phyloP scores from a whole-genome alignment of 2,888 invertebrate species.

The Gerosis bhagava region DNA sequence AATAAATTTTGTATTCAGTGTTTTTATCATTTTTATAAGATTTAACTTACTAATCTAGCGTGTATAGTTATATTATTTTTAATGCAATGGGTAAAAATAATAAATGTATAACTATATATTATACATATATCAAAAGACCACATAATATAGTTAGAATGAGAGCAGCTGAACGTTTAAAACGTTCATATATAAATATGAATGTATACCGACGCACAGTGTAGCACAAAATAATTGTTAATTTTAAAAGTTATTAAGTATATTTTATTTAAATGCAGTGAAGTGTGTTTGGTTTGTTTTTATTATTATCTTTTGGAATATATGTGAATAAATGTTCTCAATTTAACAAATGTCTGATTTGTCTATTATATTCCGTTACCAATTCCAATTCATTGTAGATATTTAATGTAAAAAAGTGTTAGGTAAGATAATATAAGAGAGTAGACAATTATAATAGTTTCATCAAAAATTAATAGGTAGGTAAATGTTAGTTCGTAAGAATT shows the following conservation, averaged over 20 bases:
- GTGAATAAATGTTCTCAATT: conserved; percentile 80
- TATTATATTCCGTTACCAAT: conserved; percentile 28
- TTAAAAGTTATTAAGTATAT: conserved; percentile 40
- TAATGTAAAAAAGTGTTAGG: too few relatives aligned
- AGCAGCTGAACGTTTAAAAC: too few relatives aligned
- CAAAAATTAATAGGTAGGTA: conserved; percentile 10
- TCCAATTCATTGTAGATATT: background rate
- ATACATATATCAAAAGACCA: too few relatives aligned
- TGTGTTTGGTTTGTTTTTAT: conserved; percentile 75
- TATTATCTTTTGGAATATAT: conserved; percentile 62
- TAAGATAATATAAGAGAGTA: background rate
- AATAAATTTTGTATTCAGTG: too few relatives aligned
- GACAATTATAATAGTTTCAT: background rate
- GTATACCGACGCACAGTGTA: too few relatives aligned
- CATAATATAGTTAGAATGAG: conserved; percentile 25
- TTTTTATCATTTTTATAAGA: too few relatives aligned
- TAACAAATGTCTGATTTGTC: conserved; percentile 48
- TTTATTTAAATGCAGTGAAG: conserved; percentile 64
- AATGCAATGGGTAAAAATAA: too few relatives aligned
- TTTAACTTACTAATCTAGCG: too few relatives aligned
- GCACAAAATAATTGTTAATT: conserved; percentile 58
- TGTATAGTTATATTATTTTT: too few relatives aligned
- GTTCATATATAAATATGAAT: too few relatives aligned
- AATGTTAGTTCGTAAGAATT: conserved; percentile 21
- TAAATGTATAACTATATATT: too few relatives aligned